Base-by-base conservation (phyloP, 2,797 vertebrate genomes). In the Sylvilagus floridanus region DNA sequence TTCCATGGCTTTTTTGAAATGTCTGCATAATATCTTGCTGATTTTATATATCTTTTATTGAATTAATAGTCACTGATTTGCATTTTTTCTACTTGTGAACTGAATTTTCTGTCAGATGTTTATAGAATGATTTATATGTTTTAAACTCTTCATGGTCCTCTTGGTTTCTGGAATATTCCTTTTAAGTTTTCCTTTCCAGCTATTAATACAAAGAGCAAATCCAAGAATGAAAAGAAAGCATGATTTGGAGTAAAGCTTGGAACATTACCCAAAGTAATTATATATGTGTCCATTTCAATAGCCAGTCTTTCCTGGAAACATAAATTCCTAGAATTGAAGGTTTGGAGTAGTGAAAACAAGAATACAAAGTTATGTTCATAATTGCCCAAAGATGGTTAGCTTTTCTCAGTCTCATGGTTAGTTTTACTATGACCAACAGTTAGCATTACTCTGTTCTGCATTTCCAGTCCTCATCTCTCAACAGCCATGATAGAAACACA, bases 271-370 rank as follows among this genome's bases (percentile, higher is more conserved):
- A 57, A 72, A 72, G 13, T 90, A 76, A 83, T 82, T 92, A 24
- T 72, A 17, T 50, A 69, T 89, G 21, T 95, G 50, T 81, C 35
- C 17, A 21, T 92, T 35, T 85, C 37, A 62, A 24, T 85, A 62
- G 37, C 65, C 66, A 30, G 35, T 37, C 60, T 95, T 95, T 93
- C 52, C 24, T 83, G 73, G 47, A 69, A 91, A 85, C 47, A 32
- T 85, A 77, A 62, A 42, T 78, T 83, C 65, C 71, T 77, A 66
- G 79, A 77, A 88, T 72, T 62, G 52, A 93, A 95, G 78, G 26
- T 88, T n/a, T 93, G 17, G 47, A 35, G 6, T 50, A 91, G 54
- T 52, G 52, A 78, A 88, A 82, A 52, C 37, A 88, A 30, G 35
- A 35, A 85, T 69, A 50, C 35, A 83, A 66, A 28, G 60, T 84